Base-by-base conservation (phyloP, 2,113 vertebrate genomes). In the Dipodomys merriami region DNA sequence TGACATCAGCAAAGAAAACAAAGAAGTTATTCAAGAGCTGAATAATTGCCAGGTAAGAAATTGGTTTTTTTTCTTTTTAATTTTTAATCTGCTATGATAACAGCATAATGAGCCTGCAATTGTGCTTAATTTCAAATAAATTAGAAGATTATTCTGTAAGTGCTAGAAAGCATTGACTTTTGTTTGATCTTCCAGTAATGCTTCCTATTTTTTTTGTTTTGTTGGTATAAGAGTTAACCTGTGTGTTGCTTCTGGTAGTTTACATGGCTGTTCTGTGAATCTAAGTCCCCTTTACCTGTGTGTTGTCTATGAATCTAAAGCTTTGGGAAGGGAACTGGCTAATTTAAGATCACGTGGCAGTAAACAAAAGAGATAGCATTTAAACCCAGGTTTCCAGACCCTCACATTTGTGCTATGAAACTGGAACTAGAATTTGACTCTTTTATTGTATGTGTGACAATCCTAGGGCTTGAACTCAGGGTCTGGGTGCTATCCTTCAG, bases 1-100 rank as follows among this genome's bases (percentile, higher is more conserved):
- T 96, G 99, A 99, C 95, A 99, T 99, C 91, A 99, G 99, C 97
- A 99, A 99, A 96, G 99, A 99, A 97, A 99, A 98, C 96, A 99
- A 99, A 98, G 99, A 99, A 95, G 99, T 99, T 94, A 99, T 99
- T 97, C 99, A 99, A 97, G 99, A 99, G 95, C 99, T 99, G 73
- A 99, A 99, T 98, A 99, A 99, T 97, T 99, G 99, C 98, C 99
- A 99, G 99, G 99, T 99, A 98, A 96, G 60, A 79, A 68, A 62
- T 49, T 25, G 30, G 18, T 1, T 72, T 81, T 82, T 84, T 10
- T 79, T 39, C 39, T 62, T 16, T 84, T 10, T 79, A 62, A 65
- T 30, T 73, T 88, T 69, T 62, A 73, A 25, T 73, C 16, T 82
- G 80, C 64, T 83, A 25, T 72, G 62, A 2, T 78, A 85, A 19